A percentile compares a stretch with the other conserved stretches of the same genome.
Conservation (phyloP, 37 sponge, comb jelly and placozoan species). For the Cladorhizidae sp. region DNA sequence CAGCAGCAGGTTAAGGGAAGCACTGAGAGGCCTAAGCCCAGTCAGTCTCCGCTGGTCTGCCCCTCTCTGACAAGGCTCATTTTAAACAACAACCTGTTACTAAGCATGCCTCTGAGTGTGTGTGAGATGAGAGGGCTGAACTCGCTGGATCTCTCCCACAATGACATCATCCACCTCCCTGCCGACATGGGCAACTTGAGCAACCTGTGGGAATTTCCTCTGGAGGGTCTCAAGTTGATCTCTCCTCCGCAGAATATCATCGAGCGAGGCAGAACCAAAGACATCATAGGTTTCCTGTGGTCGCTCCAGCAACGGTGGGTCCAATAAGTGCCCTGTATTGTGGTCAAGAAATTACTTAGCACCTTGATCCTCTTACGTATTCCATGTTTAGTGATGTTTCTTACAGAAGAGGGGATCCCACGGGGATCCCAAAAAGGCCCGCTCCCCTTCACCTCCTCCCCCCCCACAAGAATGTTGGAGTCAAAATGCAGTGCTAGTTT, state of each 20-base stretch:
- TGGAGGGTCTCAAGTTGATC: conserved; percentile 77
- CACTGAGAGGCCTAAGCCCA: neutral
- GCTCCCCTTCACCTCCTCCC: no score
- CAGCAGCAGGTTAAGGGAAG: neutral
- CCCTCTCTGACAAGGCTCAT: conserved; percentile 66
- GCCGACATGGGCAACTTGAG: conserved; percentile 67
- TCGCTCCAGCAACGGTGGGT: conserved; percentile 68
- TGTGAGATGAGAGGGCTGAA: conserved; percentile 60
- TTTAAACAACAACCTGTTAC: conserved; percentile 44
- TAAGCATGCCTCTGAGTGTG: conserved; percentile 65
- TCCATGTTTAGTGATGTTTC: no score
- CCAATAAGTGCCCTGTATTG: no score
- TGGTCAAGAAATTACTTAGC: no score
- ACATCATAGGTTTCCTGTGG: conserved; percentile 86
- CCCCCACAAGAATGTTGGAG: no score
- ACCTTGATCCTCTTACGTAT: no score
- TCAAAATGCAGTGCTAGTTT: no score
- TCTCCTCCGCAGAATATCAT: conserved; percentile 85
- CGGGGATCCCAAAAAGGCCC: no score
- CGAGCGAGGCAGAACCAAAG: conserved; percentile 77
- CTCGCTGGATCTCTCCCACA: conserved; percentile 71
- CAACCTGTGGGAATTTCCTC: conserved; percentile 82
- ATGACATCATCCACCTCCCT: conserved; percentile 76
- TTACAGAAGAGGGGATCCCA: no score
- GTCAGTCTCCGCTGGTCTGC: conserved; percentile 21